Conservation (phyloP, 2,797 vertebrate genomes). For the Paedocypris micromegethes region DNA sequence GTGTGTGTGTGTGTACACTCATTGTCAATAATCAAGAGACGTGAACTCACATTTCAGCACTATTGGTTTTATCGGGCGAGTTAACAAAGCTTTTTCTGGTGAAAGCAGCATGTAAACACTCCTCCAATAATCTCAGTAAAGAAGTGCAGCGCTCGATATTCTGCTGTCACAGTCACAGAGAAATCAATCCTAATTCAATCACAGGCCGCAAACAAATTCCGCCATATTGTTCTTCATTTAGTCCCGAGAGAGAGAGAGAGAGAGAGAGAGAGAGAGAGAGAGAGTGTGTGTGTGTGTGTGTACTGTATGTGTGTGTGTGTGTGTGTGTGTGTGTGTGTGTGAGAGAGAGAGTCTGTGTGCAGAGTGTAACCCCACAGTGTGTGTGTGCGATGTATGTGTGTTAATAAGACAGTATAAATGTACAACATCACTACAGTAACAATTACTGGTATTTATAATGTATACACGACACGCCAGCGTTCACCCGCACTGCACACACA, state of each 20-base stretch:
- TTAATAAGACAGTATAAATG: no score
- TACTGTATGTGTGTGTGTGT: no score
- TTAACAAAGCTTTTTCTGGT: slow-evolving; percentile 65
- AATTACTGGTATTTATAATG: no score
- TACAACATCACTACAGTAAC: no score
- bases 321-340: no score
- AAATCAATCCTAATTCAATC: slow-evolving; percentile 92
- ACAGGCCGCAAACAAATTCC: slow-evolving; percentile 81
- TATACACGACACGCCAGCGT: no score
- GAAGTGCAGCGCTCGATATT: slow-evolving; percentile 76
- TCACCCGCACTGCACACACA: no score
- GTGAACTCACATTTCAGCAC: slow-evolving; percentile 63
- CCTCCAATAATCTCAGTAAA: slow-evolving; percentile 75
- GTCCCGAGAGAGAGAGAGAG: slow-evolving; percentile 56
- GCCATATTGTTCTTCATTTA: slow-evolving; percentile 55
- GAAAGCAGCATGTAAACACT: slow-evolving; percentile 62
- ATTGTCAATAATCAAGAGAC: slow-evolving; percentile 59
- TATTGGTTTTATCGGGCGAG: slow-evolving; percentile 78
- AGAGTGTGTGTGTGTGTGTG: no score
- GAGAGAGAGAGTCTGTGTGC: no score
- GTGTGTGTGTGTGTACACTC: slow-evolving; percentile 56
- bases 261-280: slow-evolving; percentile 6
- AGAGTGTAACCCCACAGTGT: no score
- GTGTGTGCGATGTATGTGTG: no score
- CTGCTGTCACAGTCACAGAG: slow-evolving; percentile 69